Evolutionary conservation across 2,888 invertebrate species (phyloP).

Genomic region (Galerucella nymphaeae): DNA sequence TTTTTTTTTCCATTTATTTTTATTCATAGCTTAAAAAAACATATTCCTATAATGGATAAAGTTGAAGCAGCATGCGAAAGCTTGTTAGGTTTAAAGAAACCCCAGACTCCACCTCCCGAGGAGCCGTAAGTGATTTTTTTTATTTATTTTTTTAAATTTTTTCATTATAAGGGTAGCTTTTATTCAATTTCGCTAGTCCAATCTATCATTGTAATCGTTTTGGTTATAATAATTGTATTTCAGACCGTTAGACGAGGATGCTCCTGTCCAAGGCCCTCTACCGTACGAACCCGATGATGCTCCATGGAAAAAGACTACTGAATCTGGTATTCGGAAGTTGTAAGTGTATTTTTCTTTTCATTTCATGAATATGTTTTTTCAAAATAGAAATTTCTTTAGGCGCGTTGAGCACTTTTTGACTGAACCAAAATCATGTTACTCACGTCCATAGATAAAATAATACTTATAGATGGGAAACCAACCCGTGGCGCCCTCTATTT

Average conservation of each 20-base stretch:
- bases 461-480: too few species aligned
- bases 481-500: too few species aligned
- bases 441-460: too few species aligned
- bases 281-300: constrained; percentile 98
- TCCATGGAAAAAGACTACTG: constrained; percentile 84
- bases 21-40: constrained; percentile 50
- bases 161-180: neutral
- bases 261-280: constrained; percentile 95
- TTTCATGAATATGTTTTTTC: too few species aligned
- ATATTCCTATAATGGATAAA: constrained; percentile 52
- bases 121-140: constrained; percentile 47
- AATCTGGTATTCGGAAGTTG: constrained; percentile 92
- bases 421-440: too few species aligned
- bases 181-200: too few species aligned
- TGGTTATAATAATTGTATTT: constrained; percentile 25
- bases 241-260: constrained; percentile 77
- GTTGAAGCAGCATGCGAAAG: constrained; percentile 54
- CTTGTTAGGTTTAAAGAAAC: constrained; percentile 41
- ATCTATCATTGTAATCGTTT: constrained; percentile 34
- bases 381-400: too few species aligned
- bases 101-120: constrained; percentile 35
- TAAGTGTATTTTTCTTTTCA: constrained; percentile 67
- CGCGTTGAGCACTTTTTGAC: too few species aligned
- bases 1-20: constrained; percentile 44
- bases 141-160: constrained; percentile 36